Evolutionary conservation across 2,797 vertebrate species (phyloP).

Genomic region (Nannoperca australis): DNA sequence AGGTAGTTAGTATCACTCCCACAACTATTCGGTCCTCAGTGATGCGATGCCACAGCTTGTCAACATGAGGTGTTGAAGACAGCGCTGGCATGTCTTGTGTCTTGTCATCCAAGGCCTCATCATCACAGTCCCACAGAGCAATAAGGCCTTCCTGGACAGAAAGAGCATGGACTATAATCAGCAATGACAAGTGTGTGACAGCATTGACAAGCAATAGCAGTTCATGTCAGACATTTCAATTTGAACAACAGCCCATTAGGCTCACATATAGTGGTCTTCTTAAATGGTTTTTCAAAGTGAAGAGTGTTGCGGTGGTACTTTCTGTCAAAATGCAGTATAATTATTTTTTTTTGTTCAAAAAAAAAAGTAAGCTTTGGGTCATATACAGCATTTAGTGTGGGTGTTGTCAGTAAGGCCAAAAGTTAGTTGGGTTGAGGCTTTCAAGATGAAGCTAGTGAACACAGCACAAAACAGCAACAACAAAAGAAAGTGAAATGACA

Average conservation of each 20-base stretch:
- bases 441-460: background rate
- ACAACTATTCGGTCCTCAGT: constrained; percentile 88
- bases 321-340: constrained; percentile 3
- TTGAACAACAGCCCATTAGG: constrained; percentile 37
- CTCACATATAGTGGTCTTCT: constrained; percentile 1
- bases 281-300: constrained; percentile 15
- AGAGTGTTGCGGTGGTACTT: background rate
- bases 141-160: constrained; percentile 89
- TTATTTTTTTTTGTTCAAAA: background rate
- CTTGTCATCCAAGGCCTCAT: constrained; percentile 64
- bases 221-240: constrained; percentile 51
- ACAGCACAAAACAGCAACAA: background rate
- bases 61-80: constrained; percentile 78
- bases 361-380: background rate
- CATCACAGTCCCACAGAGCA: constrained; percentile 90
- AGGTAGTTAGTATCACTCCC: constrained; percentile 86
- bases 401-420: background rate
- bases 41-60: constrained; percentile 91
- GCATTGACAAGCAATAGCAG: constrained; percentile 53
- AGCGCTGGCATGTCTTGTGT: constrained; percentile 58
- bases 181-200: constrained; percentile 60
- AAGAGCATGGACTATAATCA: constrained; percentile 61
- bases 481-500: constrained; percentile 6
- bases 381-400: background rate
- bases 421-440: too few relatives aligned